A percentile compares a stretch with the other conserved stretches of the same genome.
These are phyloP conservation scores for Anguilla megastoma DNA, from an alignment of 2,797 vertebrate genomes.

Conservation along the genomic window DNA sequence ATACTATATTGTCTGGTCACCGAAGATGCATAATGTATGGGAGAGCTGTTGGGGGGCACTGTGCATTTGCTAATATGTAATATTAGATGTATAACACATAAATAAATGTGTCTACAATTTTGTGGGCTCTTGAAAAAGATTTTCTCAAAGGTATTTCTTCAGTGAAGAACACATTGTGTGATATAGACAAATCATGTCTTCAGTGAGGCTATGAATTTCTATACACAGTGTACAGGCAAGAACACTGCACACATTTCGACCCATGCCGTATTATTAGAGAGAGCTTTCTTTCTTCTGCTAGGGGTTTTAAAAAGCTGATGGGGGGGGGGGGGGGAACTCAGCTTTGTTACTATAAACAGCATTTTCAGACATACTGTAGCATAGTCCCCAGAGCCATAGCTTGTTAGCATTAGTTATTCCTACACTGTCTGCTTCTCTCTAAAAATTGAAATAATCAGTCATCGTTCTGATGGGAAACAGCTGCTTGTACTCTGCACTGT, in stretches of 20 bases:
- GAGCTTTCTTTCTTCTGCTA: not conserved
- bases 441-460: slow-evolving; percentile 9
- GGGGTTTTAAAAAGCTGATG: not conserved
- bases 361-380: not conserved
- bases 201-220: not conserved
- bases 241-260: not conserved
- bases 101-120: not conserved
- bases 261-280: not conserved
- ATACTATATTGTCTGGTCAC: not conserved
- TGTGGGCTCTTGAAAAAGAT: not conserved
- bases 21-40: not conserved
- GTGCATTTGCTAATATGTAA: not conserved
- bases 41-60: not conserved
- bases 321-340: not conserved
- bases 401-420: slow-evolving; percentile 8
- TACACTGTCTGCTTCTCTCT: not conserved
- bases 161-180: not conserved
- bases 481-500: slow-evolving; percentile 4
- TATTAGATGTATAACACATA: not conserved
- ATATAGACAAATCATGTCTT: not conserved
- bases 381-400: not conserved
- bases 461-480: slow-evolving; percentile 14
- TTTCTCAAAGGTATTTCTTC: not conserved
- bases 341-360: not conserved
- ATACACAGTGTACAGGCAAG: not conserved